A percentile compares a stretch with the other conserved stretches of the same genome.
phyloP scores from a whole-genome alignment of 2,888 invertebrate species.

The Busseola fusca region DNA sequence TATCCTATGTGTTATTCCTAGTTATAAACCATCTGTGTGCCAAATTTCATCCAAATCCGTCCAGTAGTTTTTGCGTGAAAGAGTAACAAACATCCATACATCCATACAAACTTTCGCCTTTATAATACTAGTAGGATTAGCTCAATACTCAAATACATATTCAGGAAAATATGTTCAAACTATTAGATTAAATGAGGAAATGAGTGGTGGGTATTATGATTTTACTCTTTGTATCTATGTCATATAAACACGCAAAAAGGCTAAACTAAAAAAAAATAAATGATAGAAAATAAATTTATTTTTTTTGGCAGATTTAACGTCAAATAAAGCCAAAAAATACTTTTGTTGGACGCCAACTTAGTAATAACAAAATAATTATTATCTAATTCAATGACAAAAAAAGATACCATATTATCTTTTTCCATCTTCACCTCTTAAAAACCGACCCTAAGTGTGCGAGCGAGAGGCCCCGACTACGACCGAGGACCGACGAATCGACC shows the following conservation, averaged over 20 bases:
- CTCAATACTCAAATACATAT: not conserved
- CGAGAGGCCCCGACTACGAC: conserved; percentile 58
- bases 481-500: conserved; percentile 58
- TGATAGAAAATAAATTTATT: not conserved
- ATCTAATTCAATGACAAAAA: not conserved
- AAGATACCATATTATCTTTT: not conserved
- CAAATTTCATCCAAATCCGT: no score
- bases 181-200: not conserved
- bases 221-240: not conserved
- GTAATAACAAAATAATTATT: not conserved
- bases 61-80: no score
- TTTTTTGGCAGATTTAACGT: not conserved
- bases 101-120: no score
- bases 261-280: no score
- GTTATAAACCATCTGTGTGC: no score
- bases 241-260: not conserved
- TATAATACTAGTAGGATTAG: no score
- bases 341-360: not conserved
- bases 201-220: not conserved
- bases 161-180: conserved; percentile 24
- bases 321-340: not conserved
- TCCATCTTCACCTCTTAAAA: conserved; percentile 16
- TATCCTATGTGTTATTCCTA: no score
- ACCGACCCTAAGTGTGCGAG: conserved; percentile 39
- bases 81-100: no score